These are phyloP conservation scores for Archips xylosteana DNA, from an alignment of 2,888 invertebrate species.

Conservation along the genomic window DNA sequence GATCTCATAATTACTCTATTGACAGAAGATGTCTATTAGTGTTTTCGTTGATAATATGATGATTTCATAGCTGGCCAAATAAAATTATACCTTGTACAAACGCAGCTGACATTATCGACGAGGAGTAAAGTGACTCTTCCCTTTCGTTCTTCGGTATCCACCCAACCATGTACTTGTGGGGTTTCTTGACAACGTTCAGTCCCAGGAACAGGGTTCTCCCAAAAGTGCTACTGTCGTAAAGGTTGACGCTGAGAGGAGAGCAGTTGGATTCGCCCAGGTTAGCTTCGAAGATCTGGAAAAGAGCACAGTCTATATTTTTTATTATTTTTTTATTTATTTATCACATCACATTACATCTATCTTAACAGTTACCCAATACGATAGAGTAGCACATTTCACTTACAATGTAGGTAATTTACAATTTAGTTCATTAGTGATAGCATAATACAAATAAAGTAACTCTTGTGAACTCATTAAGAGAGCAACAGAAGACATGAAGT, in stretches of 20 bases:
- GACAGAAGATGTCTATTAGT: too few relatives aligned
- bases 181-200: conserved; percentile 83
- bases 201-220: conserved; percentile 86
- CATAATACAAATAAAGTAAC: too few relatives aligned
- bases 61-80: not conserved
- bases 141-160: conserved; percentile 67
- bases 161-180: conserved; percentile 69
- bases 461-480: too few relatives aligned
- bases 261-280: conserved; percentile 86
- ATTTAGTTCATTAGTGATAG: too few relatives aligned
- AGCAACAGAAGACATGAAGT: too few relatives aligned
- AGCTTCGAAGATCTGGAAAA: conserved; percentile 76
- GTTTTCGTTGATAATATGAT: too few relatives aligned
- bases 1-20: too few relatives aligned
- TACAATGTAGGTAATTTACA: too few relatives aligned
- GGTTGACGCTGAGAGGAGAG: conserved; percentile 87
- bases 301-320: not conserved
- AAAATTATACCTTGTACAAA: conserved; percentile 60
- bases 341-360: too few relatives aligned
- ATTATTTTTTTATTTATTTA: too few relatives aligned
- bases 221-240: conserved; percentile 87
- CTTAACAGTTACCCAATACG: too few relatives aligned
- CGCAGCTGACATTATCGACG: conserved; percentile 58
- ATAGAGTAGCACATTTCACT: too few relatives aligned
- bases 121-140: conserved; percentile 60